A percentile compares a stretch with the other conserved stretches of the same genome.
These are phyloP conservation scores for Lycocorax pyrrhopterus DNA, from an alignment of 2,113 vertebrate genomes.

Conservation along the genomic window DNA sequence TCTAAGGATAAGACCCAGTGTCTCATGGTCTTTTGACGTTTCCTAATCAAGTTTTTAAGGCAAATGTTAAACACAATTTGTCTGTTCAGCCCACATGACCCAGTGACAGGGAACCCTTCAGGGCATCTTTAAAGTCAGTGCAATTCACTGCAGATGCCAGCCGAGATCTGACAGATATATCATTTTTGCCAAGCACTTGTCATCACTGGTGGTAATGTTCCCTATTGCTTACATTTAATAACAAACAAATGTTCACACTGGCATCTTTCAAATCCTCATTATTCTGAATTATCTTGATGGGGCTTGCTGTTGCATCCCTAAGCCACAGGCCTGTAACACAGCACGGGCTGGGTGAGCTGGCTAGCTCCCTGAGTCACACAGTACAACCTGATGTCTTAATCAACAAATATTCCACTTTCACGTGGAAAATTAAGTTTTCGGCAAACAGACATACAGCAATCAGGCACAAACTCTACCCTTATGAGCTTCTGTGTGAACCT, in stretches of 20 bases:
- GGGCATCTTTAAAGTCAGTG: neutral
- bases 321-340: neutral
- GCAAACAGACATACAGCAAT: neutral
- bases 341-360: neutral
- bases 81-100: neutral
- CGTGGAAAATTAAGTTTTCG: neutral
- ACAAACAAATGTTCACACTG: neutral
- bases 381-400: neutral
- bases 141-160: neutral
- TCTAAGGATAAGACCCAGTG: neutral
- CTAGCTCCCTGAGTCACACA: neutral
- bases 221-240: neutral
- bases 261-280: neutral
- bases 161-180: neutral
- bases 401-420: neutral
- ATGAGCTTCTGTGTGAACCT: neutral
- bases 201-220: neutral
- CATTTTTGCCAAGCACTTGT: neutral
- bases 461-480: neutral
- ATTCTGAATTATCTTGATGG: neutral
- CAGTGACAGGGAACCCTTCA: neutral
- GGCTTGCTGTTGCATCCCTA: neutral
- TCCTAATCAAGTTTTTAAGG: neutral
- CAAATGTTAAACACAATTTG: neutral
- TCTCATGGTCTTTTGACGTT: neutral